Evolutionary conservation across 2,113 vertebrate species (phyloP), one percentile per base, ranked within the genome.

Genomic region (Acrocephalus kingi): DNA sequence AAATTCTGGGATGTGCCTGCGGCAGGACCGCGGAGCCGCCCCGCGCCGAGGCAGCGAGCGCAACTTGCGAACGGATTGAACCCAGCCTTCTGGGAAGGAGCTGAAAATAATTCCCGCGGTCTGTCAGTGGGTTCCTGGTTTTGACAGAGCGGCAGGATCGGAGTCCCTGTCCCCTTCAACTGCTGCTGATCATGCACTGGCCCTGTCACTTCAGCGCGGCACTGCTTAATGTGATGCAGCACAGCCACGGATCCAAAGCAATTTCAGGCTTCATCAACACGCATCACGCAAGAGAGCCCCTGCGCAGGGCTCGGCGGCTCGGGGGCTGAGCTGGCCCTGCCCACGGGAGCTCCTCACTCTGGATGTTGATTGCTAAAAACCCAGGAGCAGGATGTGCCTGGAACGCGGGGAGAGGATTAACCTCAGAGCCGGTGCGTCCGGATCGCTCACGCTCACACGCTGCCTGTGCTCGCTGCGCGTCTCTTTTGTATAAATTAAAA

Each of bases 171-270:
- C 79, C 86, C 73, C 95, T 37, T 41, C 75, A 67, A 74, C 63
- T 51, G 83, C 83, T 69, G 75, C 84, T 90, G 93, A 88, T 87
- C 61, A 7, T 45, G 84, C 90, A 75, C 72, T 67, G 84, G 90
- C 90, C 81, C 81, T 89, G 93, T 93, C 96, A 52, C 94, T 87
- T 92, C 88, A 79, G 73, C 3, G 11, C 22, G 73, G 67, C 54
- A 1, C 73, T 35, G 84, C 91, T n/a, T 88, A 61, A 95, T 72
- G 68, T 75, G 96, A 95, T 43, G 84, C 94, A 89, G 92, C 93
- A 37, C 67, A 8, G 75, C 72, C 55, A 30, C 10, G 10, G 21
- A 61, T 54, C 79, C 66, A 64, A 31, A 80, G 89, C 95, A 82
- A 69, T 92, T 77, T 89, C 87, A 93, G 91, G 87, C 91, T 94